Conservation (phyloP, 2,113 vertebrate species). For the Urocitellus parryii region DNA sequence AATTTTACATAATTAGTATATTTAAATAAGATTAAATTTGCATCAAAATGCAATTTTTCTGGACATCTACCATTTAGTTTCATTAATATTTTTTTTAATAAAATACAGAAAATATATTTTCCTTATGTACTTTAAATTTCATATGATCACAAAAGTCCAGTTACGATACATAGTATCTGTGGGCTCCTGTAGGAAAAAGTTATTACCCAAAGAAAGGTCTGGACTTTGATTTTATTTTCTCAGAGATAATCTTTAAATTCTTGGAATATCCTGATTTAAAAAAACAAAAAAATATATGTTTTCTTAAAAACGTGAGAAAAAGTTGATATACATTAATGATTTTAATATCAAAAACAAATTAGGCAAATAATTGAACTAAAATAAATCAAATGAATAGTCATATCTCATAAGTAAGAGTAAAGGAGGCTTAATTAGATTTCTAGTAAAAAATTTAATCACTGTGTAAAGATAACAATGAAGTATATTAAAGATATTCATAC, state of each 20-base stretch:
- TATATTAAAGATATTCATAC: neutral
- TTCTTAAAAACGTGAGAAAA: neutral
- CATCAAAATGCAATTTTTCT: neutral
- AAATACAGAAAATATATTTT: neutral
- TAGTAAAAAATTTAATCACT: neutral
- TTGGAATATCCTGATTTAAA: neutral
- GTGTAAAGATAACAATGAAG: neutral
- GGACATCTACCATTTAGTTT: neutral
- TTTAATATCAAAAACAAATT: neutral
- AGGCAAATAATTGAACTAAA: neutral
- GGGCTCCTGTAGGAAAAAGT: neutral
- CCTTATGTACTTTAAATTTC: neutral
- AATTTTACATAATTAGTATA: neutral
- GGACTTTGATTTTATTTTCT: neutral
- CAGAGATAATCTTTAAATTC: neutral
- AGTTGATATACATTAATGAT: neutral
- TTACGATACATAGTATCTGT: neutral
- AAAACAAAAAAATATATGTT: neutral
- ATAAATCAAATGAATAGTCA: neutral
- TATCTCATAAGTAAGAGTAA: neutral
- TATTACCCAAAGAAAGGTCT: neutral
- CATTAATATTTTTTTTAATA: neutral
- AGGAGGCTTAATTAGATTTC: neutral
- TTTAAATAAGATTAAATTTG: neutral
- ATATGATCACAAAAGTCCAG: neutral